Evolutionary conservation across 2,797 vertebrate species (phyloP).

Genomic region (Synanceia verrucosa): DNA sequence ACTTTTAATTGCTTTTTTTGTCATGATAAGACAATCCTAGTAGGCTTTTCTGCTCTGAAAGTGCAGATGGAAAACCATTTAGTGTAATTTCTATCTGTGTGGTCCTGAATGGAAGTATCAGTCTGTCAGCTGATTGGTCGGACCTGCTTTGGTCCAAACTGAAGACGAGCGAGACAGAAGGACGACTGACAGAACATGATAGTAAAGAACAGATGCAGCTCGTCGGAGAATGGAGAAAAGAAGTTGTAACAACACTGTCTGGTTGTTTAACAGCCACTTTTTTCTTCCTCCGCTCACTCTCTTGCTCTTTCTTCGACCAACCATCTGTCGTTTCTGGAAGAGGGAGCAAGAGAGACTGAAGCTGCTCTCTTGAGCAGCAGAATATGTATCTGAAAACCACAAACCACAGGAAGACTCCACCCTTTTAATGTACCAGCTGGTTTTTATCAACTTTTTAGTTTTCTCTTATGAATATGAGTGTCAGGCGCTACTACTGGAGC

Average conservation of each 20-base stretch:
- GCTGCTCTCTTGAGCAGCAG: slow-evolving; percentile 8
- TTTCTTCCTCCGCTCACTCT: neutral
- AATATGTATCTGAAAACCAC: slow-evolving; percentile 3
- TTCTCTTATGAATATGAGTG: neutral
- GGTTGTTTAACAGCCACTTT: slow-evolving; percentile 33
- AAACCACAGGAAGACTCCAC: slow-evolving; percentile 3
- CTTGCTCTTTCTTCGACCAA: neutral
- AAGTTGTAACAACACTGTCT: neutral
- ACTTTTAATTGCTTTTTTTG: slow-evolving; percentile 16
- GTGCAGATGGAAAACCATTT: neutral
- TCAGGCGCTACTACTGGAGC: neutral
- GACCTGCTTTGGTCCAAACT: neutral
- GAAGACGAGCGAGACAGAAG: neutral
- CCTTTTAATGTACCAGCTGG: neutral
- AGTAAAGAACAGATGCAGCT: neutral
- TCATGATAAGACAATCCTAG: slow-evolving; percentile 2
- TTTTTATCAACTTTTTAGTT: neutral
- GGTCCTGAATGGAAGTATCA: neutral
- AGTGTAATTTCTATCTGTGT: neutral
- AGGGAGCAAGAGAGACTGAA: neutral
- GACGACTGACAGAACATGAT: slow-evolving; percentile 2
- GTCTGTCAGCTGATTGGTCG: too few relatives aligned
- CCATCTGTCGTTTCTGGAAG: slow-evolving; percentile 11
- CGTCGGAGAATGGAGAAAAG: neutral
- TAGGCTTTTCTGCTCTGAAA: neutral